phyloP scores from a whole-genome alignment of 2,113 vertebrate species.

The Plectropomus leopardus region DNA sequence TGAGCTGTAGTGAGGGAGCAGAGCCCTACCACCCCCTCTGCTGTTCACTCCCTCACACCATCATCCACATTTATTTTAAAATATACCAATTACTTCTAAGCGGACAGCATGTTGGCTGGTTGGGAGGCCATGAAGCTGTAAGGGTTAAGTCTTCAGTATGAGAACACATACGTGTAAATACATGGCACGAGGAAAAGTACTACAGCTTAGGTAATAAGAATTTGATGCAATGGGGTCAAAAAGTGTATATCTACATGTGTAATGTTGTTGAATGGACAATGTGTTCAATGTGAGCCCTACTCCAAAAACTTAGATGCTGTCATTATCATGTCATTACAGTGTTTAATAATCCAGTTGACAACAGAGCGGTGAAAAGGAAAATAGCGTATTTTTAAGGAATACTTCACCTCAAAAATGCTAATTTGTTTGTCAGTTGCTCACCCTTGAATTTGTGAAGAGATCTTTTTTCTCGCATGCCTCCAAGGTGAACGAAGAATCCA shows the following conservation, averaged over 20 bases:
- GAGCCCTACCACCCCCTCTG: constrained; percentile 42
- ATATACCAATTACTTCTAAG: neutral
- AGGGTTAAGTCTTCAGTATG: neutral
- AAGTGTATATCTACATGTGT: no score
- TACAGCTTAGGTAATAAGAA: neutral
- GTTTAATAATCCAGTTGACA: neutral
- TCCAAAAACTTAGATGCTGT: no score
- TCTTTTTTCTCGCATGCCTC: no score
- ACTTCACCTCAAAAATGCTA: no score
- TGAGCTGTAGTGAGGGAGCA: constrained; percentile 29
- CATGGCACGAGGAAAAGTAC: neutral
- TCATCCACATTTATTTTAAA: constrained; percentile 1
- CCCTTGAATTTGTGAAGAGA: no score
- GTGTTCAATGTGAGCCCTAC: no score
- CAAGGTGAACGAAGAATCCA: no score
- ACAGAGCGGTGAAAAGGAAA: neutral
- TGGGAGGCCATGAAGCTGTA: neutral
- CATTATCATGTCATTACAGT: no score
- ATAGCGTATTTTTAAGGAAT: neutral
- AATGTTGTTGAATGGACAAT: no score
- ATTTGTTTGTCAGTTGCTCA: no score
- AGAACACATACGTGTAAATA: neutral
- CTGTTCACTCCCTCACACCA: constrained; percentile 24
- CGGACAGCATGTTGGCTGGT: neutral
- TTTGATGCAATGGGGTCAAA: neutral